These are phyloP conservation scores for Anthopleura sola DNA, from an alignment of 64 coral and sea anemone genomes.

Conservation along the genomic window DNA sequence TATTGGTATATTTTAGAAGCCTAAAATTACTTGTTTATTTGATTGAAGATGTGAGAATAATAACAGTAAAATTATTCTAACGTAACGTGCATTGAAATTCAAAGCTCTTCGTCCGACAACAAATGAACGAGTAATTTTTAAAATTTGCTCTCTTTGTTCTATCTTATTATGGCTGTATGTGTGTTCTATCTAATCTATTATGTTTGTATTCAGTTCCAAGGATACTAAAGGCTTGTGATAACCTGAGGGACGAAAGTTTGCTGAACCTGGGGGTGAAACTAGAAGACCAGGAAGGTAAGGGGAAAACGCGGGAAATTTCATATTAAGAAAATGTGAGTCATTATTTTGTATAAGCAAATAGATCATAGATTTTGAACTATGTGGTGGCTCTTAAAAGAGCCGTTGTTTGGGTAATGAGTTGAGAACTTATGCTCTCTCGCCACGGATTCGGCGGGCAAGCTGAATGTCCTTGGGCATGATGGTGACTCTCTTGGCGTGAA, in stretches of 20 bases:
- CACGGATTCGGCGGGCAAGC: slow-evolving; percentile 72
- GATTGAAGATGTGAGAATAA: too few species aligned
- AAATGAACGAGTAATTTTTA: too few species aligned
- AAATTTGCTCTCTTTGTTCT: too few species aligned
- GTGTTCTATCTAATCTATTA: too few species aligned
- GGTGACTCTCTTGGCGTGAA: slow-evolving; percentile 96
- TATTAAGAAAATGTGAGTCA: background rate
- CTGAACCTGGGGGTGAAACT: slow-evolving; percentile 84
- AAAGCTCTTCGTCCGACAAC: too few species aligned
- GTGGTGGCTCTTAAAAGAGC: slow-evolving; percentile 10
- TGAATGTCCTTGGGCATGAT: slow-evolving; percentile 97
- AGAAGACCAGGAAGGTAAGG: slow-evolving; percentile 87
- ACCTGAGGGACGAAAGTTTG: slow-evolving; percentile 70
- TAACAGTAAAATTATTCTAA: too few species aligned
- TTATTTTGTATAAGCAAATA: background rate
- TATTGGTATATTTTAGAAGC: too few species aligned
- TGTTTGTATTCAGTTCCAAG: slow-evolving; percentile 36
- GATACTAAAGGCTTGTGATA: slow-evolving; percentile 89
- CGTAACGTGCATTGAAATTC: too few species aligned
- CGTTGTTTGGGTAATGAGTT: background rate
- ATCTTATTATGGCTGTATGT: too few species aligned
- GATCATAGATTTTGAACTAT: background rate
- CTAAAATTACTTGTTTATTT: too few species aligned
- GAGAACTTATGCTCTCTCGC: slow-evolving; percentile 31
- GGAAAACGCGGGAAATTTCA: background rate